Evolutionary conservation across 2,113 vertebrate species (phyloP).

Genomic region (Corydoras maculifer): DNA sequence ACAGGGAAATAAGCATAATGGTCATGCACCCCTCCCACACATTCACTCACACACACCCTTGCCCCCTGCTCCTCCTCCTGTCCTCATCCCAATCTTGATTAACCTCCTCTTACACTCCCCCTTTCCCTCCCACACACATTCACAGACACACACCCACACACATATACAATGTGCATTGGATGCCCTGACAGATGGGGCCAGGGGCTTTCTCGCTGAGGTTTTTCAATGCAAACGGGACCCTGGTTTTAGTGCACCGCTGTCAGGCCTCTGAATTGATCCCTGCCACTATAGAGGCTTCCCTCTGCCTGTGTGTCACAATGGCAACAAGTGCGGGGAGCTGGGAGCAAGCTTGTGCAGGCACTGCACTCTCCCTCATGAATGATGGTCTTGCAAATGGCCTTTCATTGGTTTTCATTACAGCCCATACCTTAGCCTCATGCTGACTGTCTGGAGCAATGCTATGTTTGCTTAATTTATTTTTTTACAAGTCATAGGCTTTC

Average conservation of each 20-base stretch:
- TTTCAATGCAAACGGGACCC: conserved; percentile 68
- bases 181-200: conserved; percentile 80
- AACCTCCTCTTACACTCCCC: conserved; percentile 63
- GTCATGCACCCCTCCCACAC: conserved; percentile 64
- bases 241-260: conserved; percentile 70
- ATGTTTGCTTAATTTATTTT: conserved; percentile 55
- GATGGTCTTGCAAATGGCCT: conserved; percentile 69
- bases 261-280: conserved; percentile 74
- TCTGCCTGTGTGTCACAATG: conserved; percentile 71
- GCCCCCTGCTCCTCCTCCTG: conserved; percentile 53
- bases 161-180: conserved; percentile 64
- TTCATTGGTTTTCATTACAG: conserved; percentile 65
- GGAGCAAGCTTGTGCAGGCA: conserved; percentile 74
- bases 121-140: conserved; percentile 65
- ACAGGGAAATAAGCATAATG: conserved; percentile 77
- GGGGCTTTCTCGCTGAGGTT: conserved; percentile 56
- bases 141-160: conserved; percentile 69
- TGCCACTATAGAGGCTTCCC: conserved; percentile 67
- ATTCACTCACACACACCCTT: conserved; percentile 52
- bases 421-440: conserved; percentile 60
- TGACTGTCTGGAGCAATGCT: conserved; percentile 44
- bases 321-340: conserved; percentile 72
- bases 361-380: conserved; percentile 68
- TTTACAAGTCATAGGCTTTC: conserved; percentile 8
- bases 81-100: conserved; percentile 69